phyloP scores from a whole-genome alignment of 2,113 vertebrate genomes.

The Chloebia gouldiae region DNA sequence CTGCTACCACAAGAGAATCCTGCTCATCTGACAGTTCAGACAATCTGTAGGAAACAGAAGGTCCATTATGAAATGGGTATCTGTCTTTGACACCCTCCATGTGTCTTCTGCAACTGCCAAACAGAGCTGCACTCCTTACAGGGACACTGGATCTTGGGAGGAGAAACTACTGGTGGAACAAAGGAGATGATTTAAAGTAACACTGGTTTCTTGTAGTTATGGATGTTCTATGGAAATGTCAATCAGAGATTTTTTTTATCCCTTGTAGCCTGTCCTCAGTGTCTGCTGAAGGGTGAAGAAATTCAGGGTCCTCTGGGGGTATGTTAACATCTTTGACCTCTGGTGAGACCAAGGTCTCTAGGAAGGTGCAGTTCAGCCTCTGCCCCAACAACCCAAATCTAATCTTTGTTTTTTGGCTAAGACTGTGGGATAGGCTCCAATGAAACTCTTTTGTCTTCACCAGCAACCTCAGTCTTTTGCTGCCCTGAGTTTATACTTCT shows the following conservation, averaged over 20 bases:
- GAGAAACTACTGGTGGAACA: background rate
- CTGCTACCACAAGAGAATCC: background rate
- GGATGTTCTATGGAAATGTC: background rate
- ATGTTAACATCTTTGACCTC: background rate
- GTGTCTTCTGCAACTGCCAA: background rate
- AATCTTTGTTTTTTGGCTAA: background rate
- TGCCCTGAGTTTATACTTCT: background rate
- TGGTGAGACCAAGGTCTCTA: background rate
- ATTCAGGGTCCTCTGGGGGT: background rate
- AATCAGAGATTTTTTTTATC: background rate
- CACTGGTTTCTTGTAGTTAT: background rate
- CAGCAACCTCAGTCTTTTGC: background rate
- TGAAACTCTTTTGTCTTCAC: background rate
- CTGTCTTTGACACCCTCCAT: background rate
- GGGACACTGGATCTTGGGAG: background rate
- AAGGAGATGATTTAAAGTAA: background rate
- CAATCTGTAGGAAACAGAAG: background rate
- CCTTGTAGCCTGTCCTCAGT: background rate
- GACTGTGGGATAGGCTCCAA: background rate
- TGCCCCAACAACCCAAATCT: background rate
- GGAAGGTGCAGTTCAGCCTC: background rate
- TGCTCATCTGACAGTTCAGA: background rate
- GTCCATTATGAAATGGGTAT: background rate
- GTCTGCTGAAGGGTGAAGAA: background rate
- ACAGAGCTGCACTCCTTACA: background rate